Evolutionary conservation across 2,888 invertebrate genomes (phyloP), one percentile per base, ranked within the genome.

Genomic region (Hanleya hanleyi): DNA sequence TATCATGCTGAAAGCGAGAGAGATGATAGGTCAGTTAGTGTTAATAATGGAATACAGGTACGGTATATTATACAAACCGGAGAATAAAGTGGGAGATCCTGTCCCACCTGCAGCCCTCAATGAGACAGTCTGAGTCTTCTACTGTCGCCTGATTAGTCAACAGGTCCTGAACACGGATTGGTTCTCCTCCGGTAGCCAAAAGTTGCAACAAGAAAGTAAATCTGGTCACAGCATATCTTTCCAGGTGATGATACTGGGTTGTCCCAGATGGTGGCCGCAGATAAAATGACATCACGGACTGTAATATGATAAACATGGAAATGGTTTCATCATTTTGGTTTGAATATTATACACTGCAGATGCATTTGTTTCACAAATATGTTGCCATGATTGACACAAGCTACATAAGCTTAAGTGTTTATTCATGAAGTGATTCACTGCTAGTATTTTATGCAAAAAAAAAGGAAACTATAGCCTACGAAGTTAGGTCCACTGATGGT

Each of bases 61-160:
- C 9, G 41, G 9, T 41, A 41, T 41, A 12, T 18, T 41, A 69
- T 15, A 57, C 29, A 41, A 74, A 88, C 88, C 88, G 82, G 22
- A 88, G 76, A n/a, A 85, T 76, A 70, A 83, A 85, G 72, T 88
- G 88, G n/a, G 88, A 88, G 15, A 87, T 80, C n/a, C 67, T 73
- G 78, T 88, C 88, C 76, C 86, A 86, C 37, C 72, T 71, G 26
- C 85, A 77, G 0, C 86, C 85, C 32, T 81, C 83, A 64, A 87
- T 86, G 49, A 88, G 76, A 76, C 86, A 86, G 9, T 87, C 86
- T n/a, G 86, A 85, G 26, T 81, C 77, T 9, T 70, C 29, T 0
- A 86, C 85, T 9, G 69, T 68, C 6, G 70, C 32, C 0, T 69
- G 51, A 37, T 79, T 77, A 38, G 79, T 73, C 0, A 85, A 71